phyloP scores from a whole-genome alignment of 2,888 invertebrate genomes.

The Charanyca ferruginea region DNA sequence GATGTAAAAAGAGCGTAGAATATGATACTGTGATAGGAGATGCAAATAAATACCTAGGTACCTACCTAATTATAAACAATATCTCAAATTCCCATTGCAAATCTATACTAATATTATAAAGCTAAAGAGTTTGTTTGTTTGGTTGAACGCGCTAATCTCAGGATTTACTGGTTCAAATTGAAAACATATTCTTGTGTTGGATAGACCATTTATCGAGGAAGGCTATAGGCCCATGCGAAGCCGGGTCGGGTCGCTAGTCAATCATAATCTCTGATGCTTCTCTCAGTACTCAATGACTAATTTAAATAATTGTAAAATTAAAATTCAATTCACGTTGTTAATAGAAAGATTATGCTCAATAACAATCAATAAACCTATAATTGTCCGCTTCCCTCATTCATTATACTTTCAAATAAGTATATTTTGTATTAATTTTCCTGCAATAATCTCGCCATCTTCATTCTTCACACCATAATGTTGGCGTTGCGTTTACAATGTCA shows the following conservation, averaged over 20 bases:
- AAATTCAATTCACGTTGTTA: slow-evolving; percentile 37
- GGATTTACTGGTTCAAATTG: no score
- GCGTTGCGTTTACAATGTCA: slow-evolving; percentile 70
- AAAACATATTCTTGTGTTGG: no score
- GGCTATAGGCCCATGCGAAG: no score
- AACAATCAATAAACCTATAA: slow-evolving; percentile 43
- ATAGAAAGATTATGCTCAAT: slow-evolving; percentile 53
- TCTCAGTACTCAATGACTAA: slow-evolving; percentile 15
- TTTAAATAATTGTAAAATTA: slow-evolving; percentile 35
- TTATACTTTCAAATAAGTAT: slow-evolving; percentile 64
- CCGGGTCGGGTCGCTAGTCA: no score
- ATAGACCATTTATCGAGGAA: no score
- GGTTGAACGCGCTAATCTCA: no score
- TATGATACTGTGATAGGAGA: neutral
- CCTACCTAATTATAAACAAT: neutral
- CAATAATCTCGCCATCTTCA: slow-evolving; percentile 61
- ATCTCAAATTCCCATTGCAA: neutral
- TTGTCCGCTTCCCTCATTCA: slow-evolving; percentile 53
- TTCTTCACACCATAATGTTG: slow-evolving; percentile 62
- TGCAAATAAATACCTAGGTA: neutral
- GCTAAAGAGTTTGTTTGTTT: no score
- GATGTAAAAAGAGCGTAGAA: neutral
- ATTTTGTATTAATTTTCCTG: slow-evolving; percentile 71
- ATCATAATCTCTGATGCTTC: slow-evolving; percentile 20
- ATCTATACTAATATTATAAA: no score